A percentile compares a stretch with the other conserved stretches of the same genome.
Evolutionary conservation across 2,113 vertebrate species (phyloP).

Genomic region (Dromiciops gliroides): DNA sequence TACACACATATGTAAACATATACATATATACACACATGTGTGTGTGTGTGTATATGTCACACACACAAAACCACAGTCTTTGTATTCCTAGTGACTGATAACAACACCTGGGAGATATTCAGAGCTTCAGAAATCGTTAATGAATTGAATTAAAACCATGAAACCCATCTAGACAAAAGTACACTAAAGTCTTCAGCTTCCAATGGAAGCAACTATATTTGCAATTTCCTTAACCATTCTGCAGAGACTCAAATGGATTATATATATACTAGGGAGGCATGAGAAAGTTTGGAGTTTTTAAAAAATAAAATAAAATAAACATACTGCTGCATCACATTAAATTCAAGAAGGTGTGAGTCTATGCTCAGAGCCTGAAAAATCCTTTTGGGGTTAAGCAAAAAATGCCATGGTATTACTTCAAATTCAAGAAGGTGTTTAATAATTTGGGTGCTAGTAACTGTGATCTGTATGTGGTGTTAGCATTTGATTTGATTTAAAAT

Average conservation of each 20-base stretch:
- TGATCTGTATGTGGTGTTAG: slow-evolving; percentile 66
- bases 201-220: neutral
- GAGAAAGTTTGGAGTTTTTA: slow-evolving; percentile 30
- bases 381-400: neutral
- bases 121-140: neutral
- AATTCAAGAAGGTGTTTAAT: slow-evolving; percentile 60
- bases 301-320: slow-evolving; percentile 64
- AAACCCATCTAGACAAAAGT: neutral
- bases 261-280: neutral
- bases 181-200: neutral
- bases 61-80: neutral
- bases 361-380: neutral
- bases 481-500: slow-evolving; percentile 76
- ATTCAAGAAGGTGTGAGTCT: slow-evolving; percentile 55
- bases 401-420: neutral
- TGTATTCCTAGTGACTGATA: neutral
- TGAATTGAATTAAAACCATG: neutral
- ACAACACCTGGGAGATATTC: neutral
- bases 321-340: slow-evolving; percentile 1
- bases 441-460: slow-evolving; percentile 70
- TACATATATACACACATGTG: too few relatives aligned
- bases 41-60: too few relatives aligned
- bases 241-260: neutral
- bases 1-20: too few relatives aligned
- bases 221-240: neutral